Base-by-base conservation (phyloP, 2,888 invertebrate species). In the Mayetiola destructor region DNA sequence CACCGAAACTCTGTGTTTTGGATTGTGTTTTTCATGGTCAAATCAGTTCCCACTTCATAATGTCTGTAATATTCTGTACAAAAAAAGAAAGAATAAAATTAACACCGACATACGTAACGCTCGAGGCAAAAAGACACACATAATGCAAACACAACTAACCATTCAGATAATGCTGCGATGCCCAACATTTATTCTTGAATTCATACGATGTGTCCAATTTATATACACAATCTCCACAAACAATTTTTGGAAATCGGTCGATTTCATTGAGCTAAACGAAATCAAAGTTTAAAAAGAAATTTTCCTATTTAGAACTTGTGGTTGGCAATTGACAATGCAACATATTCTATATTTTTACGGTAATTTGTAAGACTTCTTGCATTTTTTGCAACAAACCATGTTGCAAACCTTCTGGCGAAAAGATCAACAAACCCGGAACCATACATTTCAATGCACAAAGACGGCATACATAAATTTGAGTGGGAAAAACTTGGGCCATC, bases 121-220 rank as follows among this genome's bases (percentile, higher is more conserved):
- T n/a, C n/a, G n/a, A n/a, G n/a, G n/a, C n/a, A n/a, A n/a, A n/a
- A 9, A 37, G 16, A 37, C n/a, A 12, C 5, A 37, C 4, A 10
- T 37, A 37, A 4, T n/a, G n/a, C 10, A 37, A 5, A 37, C 27
- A 32, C 14, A 16, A 16, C 16, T 53, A 48, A 58, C 58, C 69
- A 52, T 70, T 66, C 56, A 79, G 71, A 61, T 77, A 67, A 57
- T 67, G 70, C 65, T 79, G 78, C 0, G 79, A 78, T 58, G 75
- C 73, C 27, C 77, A 62, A 61, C 76, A 74, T 62, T 76, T 74
- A 61, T 78, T 76, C 57, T 77, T 72, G 64, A 80, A 79, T 56
- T 78, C 77, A 62, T 73, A 76, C 57, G 79, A 67, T 55, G 76
- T 67, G 61, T 80, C 78, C 56, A 80, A 63, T 64, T 79, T 79